Evolutionary conservation across 64 coral and sea anemone genomes (phyloP).

Genomic region (Acropora yongei): DNA sequence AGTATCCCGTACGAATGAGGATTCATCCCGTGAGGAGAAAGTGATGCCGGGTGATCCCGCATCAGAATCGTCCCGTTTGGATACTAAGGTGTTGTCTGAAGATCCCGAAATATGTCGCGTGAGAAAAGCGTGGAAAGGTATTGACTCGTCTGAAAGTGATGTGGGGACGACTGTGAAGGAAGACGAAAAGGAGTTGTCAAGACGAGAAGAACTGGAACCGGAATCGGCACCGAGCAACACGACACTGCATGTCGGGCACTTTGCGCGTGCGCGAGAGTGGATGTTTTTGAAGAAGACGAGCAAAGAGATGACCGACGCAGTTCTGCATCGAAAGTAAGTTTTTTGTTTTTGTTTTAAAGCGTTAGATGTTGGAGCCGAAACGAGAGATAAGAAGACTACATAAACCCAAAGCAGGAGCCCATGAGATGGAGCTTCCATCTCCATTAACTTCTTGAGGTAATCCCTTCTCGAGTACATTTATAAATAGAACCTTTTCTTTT

Average conservation of each 20-base stretch:
- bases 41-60: background rate
- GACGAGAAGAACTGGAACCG: background rate
- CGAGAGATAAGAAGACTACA: no score
- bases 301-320: background rate
- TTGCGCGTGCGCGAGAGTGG: conserved; percentile 3
- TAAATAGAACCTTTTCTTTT: no score
- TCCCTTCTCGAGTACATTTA: no score
- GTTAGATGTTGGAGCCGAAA: no score
- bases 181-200: background rate
- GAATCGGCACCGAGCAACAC: background rate
- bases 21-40: background rate
- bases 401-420: no score
- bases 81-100: background rate
- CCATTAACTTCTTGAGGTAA: no score
- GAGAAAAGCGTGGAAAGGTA: background rate
- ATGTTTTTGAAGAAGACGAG: background rate
- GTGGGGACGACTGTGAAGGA: background rate
- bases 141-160: background rate
- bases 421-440: no score
- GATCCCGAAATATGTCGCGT: background rate
- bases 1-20: background rate
- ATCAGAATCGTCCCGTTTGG: background rate
- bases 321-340: conserved; percentile 6
- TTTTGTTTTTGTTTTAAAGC: background rate
- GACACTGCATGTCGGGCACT: background rate